Evolutionary conservation across 1,140 invertebrate genomes (phyloP).

Genomic region (Lutraria rhynchaena): DNA sequence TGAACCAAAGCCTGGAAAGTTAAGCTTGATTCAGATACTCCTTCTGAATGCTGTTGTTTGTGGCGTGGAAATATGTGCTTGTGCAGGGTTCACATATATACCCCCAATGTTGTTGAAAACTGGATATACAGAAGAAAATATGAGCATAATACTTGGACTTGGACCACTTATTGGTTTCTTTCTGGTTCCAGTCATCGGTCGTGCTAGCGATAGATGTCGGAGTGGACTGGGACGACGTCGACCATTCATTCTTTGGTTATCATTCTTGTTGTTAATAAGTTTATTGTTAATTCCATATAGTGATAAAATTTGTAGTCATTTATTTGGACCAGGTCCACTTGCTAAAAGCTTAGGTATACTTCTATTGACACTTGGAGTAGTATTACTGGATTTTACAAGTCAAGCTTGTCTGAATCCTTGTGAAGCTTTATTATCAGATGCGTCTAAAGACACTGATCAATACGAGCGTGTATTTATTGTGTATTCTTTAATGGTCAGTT

Average conservation of each 20-base stretch:
- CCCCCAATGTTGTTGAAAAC: constrained; percentile 84
- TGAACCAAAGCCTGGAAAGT: constrained; percentile 26
- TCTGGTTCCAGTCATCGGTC: constrained; percentile 82
- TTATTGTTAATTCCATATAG: constrained; percentile 80
- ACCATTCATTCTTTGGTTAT: constrained; percentile 83
- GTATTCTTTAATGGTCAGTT: constrained; percentile 83
- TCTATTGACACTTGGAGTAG: constrained; percentile 80
- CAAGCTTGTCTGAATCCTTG: constrained; percentile 84
- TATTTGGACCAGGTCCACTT: constrained; percentile 65
- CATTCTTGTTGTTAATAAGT: constrained; percentile 80
- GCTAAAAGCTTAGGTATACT: constrained; percentile 69
- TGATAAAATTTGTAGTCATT: constrained; percentile 67
- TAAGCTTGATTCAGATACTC: constrained; percentile 72
- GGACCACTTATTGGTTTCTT: constrained; percentile 83
- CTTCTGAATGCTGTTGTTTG: constrained; percentile 83
- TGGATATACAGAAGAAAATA: constrained; percentile 82
- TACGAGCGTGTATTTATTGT: constrained; percentile 81
- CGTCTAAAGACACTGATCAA: constrained; percentile 76
- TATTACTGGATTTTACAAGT: constrained; percentile 83
- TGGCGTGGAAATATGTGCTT: constrained; percentile 83
- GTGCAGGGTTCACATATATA: constrained; percentile 84
- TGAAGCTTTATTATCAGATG: constrained; percentile 83
- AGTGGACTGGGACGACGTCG: constrained; percentile 82
- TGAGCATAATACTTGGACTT: constrained; percentile 82
- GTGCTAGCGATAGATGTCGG: constrained; percentile 81